A percentile compares a stretch with the other conserved stretches of the same genome.
Evolutionary conservation across 2,113 vertebrate species (phyloP).

Genomic region (Urocitellus parryii): DNA sequence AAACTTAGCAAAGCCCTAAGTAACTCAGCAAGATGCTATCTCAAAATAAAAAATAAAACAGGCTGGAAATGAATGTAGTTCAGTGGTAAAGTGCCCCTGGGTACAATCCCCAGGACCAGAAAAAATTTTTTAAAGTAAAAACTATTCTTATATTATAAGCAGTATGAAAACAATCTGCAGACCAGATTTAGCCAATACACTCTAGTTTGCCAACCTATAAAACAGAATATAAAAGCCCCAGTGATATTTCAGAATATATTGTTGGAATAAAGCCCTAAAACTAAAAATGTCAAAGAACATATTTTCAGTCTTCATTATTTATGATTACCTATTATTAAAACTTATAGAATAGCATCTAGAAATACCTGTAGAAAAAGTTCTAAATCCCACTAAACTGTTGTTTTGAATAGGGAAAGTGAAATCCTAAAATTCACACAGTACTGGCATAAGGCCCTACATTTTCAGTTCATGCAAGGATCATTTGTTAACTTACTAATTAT

Average conservation of each 20-base stretch:
- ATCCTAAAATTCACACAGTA: conserved; percentile 22
- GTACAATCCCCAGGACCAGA: too few relatives aligned
- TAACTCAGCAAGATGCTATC: too few relatives aligned
- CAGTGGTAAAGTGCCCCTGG: too few relatives aligned
- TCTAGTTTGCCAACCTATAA: background rate
- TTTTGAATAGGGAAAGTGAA: background rate
- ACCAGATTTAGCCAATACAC: background rate
- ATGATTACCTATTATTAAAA: conserved; percentile 33
- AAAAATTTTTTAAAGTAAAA: conserved; percentile 18
- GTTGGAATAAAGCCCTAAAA: background rate
- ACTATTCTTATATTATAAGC: background rate
- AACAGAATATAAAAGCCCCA: background rate
- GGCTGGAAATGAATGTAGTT: too few relatives aligned
- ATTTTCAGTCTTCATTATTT: conserved; percentile 30
- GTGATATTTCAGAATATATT: background rate
- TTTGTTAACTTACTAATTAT: conserved; percentile 37
- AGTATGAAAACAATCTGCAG: background rate
- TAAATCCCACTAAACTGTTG: background rate
- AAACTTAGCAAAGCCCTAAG: too few relatives aligned
- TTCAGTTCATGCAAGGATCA: background rate
- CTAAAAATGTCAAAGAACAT: conserved; percentile 16
- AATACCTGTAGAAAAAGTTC: conserved; percentile 16
- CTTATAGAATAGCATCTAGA: conserved; percentile 20
- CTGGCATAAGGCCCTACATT: background rate
- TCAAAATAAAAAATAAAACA: too few relatives aligned